Percentiles rank a stretch among this genome's conserved stretches.
These are phyloP conservation scores for Platycercus adscitus DNA, from an alignment of 2,113 vertebrate genomes.

Conservation along the genomic window DNA sequence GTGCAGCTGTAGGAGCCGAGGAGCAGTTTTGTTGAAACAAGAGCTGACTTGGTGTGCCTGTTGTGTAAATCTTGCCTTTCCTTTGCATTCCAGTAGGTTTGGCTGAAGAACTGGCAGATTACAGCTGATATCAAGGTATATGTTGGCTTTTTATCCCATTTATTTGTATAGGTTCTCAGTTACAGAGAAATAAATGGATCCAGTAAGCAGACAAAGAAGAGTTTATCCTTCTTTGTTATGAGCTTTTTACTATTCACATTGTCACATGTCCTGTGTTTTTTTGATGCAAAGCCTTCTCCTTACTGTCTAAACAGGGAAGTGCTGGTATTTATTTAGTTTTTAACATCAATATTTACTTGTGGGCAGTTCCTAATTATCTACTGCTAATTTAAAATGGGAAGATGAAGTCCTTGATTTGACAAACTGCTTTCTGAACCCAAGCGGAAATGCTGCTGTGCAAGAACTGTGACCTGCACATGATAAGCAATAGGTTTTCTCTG, in stretches of 20 bases:
- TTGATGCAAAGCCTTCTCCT: neutral
- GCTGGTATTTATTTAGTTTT: slow-evolving; percentile 6
- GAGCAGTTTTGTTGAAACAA: neutral
- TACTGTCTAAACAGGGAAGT: neutral
- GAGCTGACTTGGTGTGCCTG: neutral
- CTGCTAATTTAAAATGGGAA: slow-evolving; percentile 10
- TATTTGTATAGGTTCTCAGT: slow-evolving; percentile 31
- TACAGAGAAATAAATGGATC: slow-evolving; percentile 39
- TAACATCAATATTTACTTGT: slow-evolving; percentile 25
- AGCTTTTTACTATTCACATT: slow-evolving; percentile 12
- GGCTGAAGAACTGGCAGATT: neutral
- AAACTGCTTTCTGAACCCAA: neutral
- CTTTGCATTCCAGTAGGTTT: neutral
- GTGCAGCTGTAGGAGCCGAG: neutral
- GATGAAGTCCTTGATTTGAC: neutral
- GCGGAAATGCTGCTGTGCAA: neutral
- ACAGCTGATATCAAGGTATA: neutral
- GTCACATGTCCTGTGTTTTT: slow-evolving; percentile 7
- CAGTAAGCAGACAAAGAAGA: slow-evolving; percentile 17
- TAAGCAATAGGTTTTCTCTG: neutral
- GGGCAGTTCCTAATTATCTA: slow-evolving; percentile 18
- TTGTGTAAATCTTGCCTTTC: neutral
- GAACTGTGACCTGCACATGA: neutral
- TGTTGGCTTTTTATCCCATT: neutral
- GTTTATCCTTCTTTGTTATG: slow-evolving; percentile 22